Conservation (phyloP, 2,113 vertebrate genomes). For the Cinclus mexicanus region DNA sequence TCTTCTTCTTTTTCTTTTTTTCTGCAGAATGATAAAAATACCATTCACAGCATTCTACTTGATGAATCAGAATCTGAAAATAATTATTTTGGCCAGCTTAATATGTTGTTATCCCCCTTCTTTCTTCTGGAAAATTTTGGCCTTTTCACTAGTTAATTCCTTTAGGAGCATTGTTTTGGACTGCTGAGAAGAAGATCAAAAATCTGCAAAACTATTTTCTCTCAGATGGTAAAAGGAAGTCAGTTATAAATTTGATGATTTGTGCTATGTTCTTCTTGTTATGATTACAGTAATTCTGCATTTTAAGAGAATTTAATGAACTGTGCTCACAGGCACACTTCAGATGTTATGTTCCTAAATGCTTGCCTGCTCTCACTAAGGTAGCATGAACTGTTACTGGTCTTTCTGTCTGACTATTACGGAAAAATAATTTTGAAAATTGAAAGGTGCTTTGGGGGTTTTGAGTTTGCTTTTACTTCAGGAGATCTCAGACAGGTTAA, state of each 20-base stretch:
- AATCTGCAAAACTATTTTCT: neutral
- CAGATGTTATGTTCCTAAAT: neutral
- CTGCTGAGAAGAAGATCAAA: neutral
- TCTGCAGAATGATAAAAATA: neutral
- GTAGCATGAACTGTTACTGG: neutral
- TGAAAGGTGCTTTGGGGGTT: neutral
- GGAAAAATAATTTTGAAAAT: neutral
- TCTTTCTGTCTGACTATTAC: neutral
- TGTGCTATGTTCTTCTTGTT: neutral
- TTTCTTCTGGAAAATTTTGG: constrained; percentile 45
- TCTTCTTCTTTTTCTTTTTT: neutral
- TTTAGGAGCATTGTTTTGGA: neutral
- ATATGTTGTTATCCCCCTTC: neutral
- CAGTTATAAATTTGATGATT: neutral
- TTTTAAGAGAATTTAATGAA: neutral
- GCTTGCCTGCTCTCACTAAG: neutral
- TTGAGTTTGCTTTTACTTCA: neutral
- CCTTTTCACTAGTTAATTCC: neutral
- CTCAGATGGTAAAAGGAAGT: neutral
- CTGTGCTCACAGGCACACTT: neutral
- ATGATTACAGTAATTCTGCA: neutral
- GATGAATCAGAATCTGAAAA: neutral
- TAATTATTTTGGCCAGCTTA: constrained; percentile 30
- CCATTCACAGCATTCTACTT: neutral
- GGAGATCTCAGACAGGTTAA: neutral